phyloP scores from a whole-genome alignment of 2,888 invertebrate species.

The Hybos culiciformis region DNA sequence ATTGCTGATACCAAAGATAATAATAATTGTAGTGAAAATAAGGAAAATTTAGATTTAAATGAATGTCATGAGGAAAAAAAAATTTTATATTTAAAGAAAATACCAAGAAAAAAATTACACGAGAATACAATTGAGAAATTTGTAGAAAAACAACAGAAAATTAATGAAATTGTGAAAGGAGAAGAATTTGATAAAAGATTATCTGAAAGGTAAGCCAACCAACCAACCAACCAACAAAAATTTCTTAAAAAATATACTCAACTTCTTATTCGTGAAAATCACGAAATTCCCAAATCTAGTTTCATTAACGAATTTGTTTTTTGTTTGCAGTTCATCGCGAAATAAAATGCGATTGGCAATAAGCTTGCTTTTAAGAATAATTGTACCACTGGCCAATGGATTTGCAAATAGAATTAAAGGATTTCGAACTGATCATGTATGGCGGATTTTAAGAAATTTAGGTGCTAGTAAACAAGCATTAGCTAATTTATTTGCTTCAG shows the following conservation, averaged over 20 bases:
- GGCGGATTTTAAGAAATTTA: constrained; percentile 25
- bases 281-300: background rate
- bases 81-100: too few relatives aligned
- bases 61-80: too few relatives aligned
- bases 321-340: constrained; percentile 22
- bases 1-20: too few relatives aligned
- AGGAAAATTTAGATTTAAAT: too few relatives aligned
- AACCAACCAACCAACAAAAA: background rate
- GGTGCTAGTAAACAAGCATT: constrained; percentile 29
- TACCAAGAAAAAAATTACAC: too few relatives aligned
- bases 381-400: constrained; percentile 31
- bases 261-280: too few relatives aligned
- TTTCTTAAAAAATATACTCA: background rate
- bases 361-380: constrained; percentile 29
- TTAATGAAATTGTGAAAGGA: background rate
- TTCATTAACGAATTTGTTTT: background rate
- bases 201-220: background rate
- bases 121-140: too few relatives aligned
- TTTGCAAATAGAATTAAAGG: constrained; percentile 30
- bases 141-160: background rate
- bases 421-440: constrained; percentile 27
- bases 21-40: too few relatives aligned
- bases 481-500: constrained; percentile 32
- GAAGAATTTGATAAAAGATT: constrained; percentile 1
- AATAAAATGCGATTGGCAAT: constrained; percentile 29